Evolutionary conservation across 2,113 vertebrate genomes (phyloP).

Genomic region (Pituophis catenifer): DNA sequence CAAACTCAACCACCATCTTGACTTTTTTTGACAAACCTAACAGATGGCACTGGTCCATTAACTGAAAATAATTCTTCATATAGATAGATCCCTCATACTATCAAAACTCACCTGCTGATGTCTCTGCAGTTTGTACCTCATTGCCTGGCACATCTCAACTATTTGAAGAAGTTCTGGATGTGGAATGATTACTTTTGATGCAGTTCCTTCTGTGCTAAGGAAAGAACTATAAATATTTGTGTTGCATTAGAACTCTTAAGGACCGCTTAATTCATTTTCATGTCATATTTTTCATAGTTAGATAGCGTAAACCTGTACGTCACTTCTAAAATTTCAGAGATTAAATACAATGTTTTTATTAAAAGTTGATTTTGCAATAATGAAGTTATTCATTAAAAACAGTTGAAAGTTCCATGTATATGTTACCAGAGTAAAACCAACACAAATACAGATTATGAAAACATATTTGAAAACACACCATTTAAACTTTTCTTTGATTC

Average conservation of each 20-base stretch:
- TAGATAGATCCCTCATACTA: neutral
- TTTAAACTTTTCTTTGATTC: neutral
- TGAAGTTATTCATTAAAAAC: neutral
- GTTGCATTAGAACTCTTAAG: neutral
- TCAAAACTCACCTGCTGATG: slow-evolving; percentile 48
- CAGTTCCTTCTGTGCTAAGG: slow-evolving; percentile 36
- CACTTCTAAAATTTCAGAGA: neutral
- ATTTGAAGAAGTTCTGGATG: slow-evolving; percentile 40
- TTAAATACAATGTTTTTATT: neutral
- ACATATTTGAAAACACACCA: neutral
- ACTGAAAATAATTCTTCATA: neutral
- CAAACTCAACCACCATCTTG: neutral
- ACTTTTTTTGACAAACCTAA: neutral
- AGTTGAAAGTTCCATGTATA: neutral
- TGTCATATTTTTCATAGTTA: neutral
- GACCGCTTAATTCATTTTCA: neutral
- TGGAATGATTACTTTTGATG: slow-evolving; percentile 38
- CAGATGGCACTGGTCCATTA: neutral
- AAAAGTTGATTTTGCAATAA: neutral
- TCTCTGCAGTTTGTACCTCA: slow-evolving; percentile 47
- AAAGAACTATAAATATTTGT: slow-evolving; percentile 40
- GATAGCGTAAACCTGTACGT: neutral
- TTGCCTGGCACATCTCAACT: slow-evolving; percentile 49
- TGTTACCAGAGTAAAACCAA: neutral
- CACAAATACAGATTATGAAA: neutral